A percentile compares a stretch with the other conserved stretches of the same genome.
Conservation (phyloP, 2,888 invertebrate genomes). For the Linnaemya vulpina region DNA sequence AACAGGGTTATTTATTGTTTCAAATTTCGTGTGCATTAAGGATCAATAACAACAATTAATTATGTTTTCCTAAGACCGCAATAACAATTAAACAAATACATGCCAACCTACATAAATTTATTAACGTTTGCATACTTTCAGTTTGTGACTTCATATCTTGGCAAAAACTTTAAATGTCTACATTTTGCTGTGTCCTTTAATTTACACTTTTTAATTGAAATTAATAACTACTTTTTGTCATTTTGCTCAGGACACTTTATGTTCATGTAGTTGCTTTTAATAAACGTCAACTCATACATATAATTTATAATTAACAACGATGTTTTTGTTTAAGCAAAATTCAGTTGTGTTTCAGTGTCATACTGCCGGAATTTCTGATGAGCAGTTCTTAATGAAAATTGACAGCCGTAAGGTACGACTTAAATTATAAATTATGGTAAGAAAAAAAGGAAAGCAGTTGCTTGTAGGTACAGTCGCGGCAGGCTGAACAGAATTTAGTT, state of each 20-base stretch:
- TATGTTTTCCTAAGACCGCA: neutral
- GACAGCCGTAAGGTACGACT: constrained; percentile 52
- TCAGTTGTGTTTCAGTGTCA: constrained; percentile 10
- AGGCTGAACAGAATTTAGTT: neutral
- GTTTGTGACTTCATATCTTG: neutral
- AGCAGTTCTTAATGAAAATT: constrained; percentile 47
- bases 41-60: constrained; percentile 11
- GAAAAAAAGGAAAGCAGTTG: neutral
- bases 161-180: neutral
- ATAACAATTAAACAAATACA: neutral
- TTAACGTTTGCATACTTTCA: neutral
- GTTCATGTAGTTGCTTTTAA: neutral
- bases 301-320: constrained; percentile 42
- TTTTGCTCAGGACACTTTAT: neutral
- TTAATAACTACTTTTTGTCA: neutral
- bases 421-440: constrained; percentile 19
- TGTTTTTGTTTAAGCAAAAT: constrained; percentile 10
- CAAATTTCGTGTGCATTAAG: neutral
- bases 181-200: neutral
- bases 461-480: constrained; percentile 7
- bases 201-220: neutral
- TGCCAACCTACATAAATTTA: neutral
- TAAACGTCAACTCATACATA: constrained; percentile 39
- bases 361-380: constrained; percentile 41
- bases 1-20: constrained; percentile 17